Base-by-base conservation (phyloP, 1,140 invertebrate species). In the Polypedilum vanderplanki region DNA sequence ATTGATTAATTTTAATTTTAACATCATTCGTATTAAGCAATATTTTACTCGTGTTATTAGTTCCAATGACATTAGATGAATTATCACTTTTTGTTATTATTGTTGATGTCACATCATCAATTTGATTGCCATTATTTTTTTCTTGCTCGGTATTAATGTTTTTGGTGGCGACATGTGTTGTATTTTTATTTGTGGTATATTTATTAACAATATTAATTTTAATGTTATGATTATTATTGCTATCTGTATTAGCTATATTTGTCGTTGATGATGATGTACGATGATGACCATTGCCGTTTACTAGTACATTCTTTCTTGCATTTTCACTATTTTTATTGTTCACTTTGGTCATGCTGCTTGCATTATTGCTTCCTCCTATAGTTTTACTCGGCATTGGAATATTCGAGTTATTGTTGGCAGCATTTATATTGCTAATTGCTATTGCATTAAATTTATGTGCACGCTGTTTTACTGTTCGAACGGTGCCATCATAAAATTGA, bases 161-260 rank as follows among this genome's bases (percentile, higher is more conserved):
- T 22, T 70, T 70, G 3, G 17, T 70, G 65, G 65, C 65, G 17
- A 70, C 65, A 70, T 8, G 20, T 18, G 65, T 70, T 18, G 65
- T 70, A 20, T 70, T 70, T 18, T 70, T 70, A 70, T 70, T 70
- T 22, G 65, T 70, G 17, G 65, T 70, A 20, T 70, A 70, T 70
- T 70, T 70, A 70, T 70, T 70, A 22, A 70, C 65, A 22, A 70
- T 70, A 22, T 70, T 70, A 70, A 70, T 70, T 70, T 70, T 70
- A 20, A 70, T 70, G 65, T 70, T 70, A 70, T 70, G 65, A 18
- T 70, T 70, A 70, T 70, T 18, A 9, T 57, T 70, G 17, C 18
- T 70, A 18, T 70, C 9, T 8, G 12, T 57, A 57, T 57, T n/a
- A 57, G n/a, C 46, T n/a, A 5, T 70, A 22, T 7, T 22, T 18